phyloP scores from a whole-genome alignment of 2,888 invertebrate species.

The Macroteleia sp. region DNA sequence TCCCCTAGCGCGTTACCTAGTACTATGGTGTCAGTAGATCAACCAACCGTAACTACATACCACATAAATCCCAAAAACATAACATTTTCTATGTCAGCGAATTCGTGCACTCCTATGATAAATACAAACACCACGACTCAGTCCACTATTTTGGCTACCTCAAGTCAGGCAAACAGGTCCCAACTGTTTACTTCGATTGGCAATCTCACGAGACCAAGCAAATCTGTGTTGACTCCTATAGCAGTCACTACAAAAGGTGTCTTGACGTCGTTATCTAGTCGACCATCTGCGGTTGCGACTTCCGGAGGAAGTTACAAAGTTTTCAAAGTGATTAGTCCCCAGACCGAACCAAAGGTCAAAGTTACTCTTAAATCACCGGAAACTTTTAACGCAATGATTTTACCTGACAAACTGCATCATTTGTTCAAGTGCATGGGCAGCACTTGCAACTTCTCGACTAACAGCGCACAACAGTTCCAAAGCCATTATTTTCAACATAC shows the following conservation, averaged over 20 bases:
- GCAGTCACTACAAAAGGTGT: constrained; percentile 16
- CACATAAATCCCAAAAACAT: constrained; percentile 61
- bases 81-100: constrained; percentile 30
- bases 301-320: constrained; percentile 57
- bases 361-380: constrained; percentile 74
- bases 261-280: constrained; percentile 10
- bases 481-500: constrained; percentile 83
- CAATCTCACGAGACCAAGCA: constrained; percentile 25
- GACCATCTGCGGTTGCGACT: constrained; percentile 1
- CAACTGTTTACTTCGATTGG: constrained; percentile 26
- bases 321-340: constrained; percentile 71
- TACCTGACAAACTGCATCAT: constrained; percentile 80
- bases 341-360: constrained; percentile 30
- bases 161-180: constrained; percentile 13
- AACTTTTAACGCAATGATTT: constrained; percentile 80
- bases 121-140: constrained; percentile 4
- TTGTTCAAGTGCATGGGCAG: constrained; percentile 86
- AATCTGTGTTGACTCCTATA: constrained; percentile 37
- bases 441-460: constrained; percentile 85
- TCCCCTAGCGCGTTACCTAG: constrained; percentile 23
- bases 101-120: not conserved
- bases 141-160: constrained; percentile 52
- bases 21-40: constrained; percentile 39
- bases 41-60: constrained; percentile 42
- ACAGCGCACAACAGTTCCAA: constrained; percentile 77